Conservation (phyloP, 2,113 vertebrate species). For the Microcebus lehilahytsara region DNA sequence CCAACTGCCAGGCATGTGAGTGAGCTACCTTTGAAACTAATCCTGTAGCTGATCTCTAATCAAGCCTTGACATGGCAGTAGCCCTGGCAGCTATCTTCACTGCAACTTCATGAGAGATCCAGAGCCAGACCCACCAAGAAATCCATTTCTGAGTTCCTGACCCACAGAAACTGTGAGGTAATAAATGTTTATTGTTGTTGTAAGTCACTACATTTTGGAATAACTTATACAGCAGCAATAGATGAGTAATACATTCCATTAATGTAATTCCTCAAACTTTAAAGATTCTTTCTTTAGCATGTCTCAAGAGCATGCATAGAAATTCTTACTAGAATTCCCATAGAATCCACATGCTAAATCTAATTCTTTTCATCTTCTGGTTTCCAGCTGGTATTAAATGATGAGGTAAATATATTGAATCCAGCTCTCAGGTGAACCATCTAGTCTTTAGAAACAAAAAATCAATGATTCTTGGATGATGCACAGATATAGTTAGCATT, state of each 20-base stretch:
- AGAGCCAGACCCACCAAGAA: neutral
- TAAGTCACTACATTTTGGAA: neutral
- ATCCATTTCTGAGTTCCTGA: neutral
- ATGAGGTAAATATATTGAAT: neutral
- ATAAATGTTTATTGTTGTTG: neutral
- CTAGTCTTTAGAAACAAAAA: neutral
- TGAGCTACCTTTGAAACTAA: neutral
- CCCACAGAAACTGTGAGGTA: neutral
- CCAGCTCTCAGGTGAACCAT: neutral
- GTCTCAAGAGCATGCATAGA: neutral
- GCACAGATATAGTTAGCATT: neutral
- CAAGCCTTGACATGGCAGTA: neutral
- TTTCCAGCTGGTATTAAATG: neutral
- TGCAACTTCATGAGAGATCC: neutral
- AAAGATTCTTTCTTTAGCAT: neutral
- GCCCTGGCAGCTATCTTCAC: neutral
- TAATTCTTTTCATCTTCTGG: neutral
- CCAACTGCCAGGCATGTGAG: neutral
- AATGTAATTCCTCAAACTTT: slow-evolving; percentile 22
- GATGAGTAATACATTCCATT: neutral
- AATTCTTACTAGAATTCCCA: neutral
- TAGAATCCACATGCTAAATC: neutral
- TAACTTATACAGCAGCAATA: neutral
- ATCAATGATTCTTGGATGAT: neutral
- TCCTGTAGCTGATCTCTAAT: neutral